phyloP scores from a whole-genome alignment of 2,888 invertebrate genomes.

The Phyllotreta striolata region DNA sequence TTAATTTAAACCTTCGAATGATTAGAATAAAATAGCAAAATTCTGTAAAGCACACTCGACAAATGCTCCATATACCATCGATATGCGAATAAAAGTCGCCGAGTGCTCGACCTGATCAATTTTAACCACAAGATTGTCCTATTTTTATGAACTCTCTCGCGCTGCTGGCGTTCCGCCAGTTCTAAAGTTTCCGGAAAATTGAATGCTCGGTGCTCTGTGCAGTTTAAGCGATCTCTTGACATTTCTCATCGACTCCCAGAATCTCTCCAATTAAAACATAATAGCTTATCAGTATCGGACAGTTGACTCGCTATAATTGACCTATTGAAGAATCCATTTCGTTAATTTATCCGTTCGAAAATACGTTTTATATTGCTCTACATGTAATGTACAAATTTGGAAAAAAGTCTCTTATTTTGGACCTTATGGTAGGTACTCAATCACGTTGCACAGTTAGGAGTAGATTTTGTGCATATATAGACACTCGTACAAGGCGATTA shows the following conservation, averaged over 20 bases:
- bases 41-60: neutral
- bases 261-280: conserved; percentile 43
- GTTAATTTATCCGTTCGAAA: no score
- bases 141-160: conserved; percentile 23
- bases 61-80: no score
- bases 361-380: no score
- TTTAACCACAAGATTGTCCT: conserved; percentile 22
- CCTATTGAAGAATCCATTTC: conserved; percentile 29
- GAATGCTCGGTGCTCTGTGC: conserved; percentile 29
- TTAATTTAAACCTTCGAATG: no score
- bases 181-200: conserved; percentile 29
- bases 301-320: conserved; percentile 40
- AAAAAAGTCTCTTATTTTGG: no score
- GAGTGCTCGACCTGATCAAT: conserved; percentile 26
- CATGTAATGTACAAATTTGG: no score
- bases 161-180: conserved; percentile 32
- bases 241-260: conserved; percentile 32
- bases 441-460: no score
- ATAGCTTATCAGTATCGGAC: conserved; percentile 42
- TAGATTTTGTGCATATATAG: no score
- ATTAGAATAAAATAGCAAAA: conserved; percentile 5
- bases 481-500: no score
- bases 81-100: no score
- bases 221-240: conserved; percentile 37
- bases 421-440: no score